Evolutionary conservation across 1,140 invertebrate species (phyloP).

Genomic region (Drosophila athabasca): DNA sequence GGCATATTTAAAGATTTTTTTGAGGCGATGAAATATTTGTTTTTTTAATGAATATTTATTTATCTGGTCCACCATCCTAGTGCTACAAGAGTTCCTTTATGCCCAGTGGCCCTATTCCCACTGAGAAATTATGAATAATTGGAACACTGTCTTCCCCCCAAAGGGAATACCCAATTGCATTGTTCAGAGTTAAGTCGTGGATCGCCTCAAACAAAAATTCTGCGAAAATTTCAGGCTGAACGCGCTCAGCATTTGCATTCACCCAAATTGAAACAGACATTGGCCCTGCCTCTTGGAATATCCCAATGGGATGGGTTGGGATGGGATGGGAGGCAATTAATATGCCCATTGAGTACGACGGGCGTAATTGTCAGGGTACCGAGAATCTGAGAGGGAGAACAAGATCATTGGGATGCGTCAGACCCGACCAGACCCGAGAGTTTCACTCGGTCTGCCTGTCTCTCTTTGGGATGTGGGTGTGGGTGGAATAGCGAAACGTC

Average conservation of each 20-base stretch:
- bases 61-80: too few species aligned
- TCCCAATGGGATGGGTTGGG: not conserved
- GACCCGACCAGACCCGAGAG: too few species aligned
- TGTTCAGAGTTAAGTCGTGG: not conserved
- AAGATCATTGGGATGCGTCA: constrained; percentile 37
- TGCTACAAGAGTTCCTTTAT: too few species aligned
- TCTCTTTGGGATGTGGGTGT: constrained; percentile 22
- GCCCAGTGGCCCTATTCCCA: too few species aligned
- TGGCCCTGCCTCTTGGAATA: not conserved
- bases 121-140: too few species aligned
- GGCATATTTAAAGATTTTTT: too few species aligned
- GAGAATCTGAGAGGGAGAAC: constrained; percentile 35
- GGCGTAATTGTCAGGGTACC: constrained; percentile 56
- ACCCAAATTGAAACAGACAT: constrained; percentile 35
- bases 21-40: too few species aligned
- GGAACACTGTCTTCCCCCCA: not conserved
- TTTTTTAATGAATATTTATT: too few species aligned
- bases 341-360: constrained; percentile 63
- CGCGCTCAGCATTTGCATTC: constrained; percentile 45
- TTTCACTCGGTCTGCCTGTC: constrained; percentile 24
- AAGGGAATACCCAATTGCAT: constrained; percentile 24
- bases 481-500: constrained; percentile 10
- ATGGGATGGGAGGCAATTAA: constrained; percentile 48
- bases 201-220: constrained; percentile 44
- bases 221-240: constrained; percentile 44